Percentiles rank a stretch among this genome's conserved stretches.
Evolutionary conservation across 2,113 vertebrate species (phyloP).

Genomic region (Varanus komodoensis): DNA sequence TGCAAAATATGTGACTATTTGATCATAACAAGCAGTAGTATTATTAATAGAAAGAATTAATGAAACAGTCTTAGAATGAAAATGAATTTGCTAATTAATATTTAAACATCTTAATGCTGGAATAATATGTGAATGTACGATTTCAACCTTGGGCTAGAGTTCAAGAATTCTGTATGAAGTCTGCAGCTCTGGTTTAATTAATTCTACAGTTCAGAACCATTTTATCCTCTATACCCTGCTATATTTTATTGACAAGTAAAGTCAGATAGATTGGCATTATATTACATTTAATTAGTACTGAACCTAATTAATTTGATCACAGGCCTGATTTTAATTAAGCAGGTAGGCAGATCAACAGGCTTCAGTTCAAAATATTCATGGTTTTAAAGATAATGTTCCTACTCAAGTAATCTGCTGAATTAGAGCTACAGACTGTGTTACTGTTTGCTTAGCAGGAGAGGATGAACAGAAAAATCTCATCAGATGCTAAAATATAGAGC

Average conservation of each 20-base stretch:
- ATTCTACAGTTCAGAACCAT: background rate
- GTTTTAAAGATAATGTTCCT: background rate
- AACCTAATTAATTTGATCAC: background rate
- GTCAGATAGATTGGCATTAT: background rate
- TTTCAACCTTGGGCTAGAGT: background rate
- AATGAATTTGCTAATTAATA: background rate
- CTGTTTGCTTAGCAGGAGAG: background rate
- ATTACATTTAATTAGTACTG: background rate
- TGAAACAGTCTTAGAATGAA: background rate
- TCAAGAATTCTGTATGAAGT: background rate
- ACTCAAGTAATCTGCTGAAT: slow-evolving; percentile 13
- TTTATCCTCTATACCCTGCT: background rate
- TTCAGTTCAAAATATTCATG: background rate
- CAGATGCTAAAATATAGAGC: slow-evolving; percentile 39
- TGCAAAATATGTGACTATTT: too few relatives aligned
- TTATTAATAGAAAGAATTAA: background rate
- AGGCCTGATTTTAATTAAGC: background rate
- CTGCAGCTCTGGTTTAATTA: background rate
- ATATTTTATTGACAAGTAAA: background rate
- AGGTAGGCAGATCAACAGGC: background rate
- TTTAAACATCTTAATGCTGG: too few relatives aligned
- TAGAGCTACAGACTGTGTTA: slow-evolving; percentile 12
- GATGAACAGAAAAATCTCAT: slow-evolving; percentile 48
- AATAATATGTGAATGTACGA: too few relatives aligned
- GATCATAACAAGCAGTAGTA: too few relatives aligned